Base-by-base conservation (phyloP, 2,113 vertebrate species). In the Burhinus oedicnemus region DNA sequence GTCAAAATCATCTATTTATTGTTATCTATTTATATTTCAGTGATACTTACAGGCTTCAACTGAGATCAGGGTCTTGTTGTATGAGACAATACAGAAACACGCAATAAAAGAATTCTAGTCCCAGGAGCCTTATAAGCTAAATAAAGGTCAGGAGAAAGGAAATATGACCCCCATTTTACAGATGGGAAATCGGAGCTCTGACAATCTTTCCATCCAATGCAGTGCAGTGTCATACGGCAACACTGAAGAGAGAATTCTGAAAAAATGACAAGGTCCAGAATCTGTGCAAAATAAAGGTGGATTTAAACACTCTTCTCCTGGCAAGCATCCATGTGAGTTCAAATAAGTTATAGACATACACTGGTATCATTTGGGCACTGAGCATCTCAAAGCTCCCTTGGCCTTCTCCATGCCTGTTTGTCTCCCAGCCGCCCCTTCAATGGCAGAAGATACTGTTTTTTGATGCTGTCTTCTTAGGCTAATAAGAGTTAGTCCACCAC, bases 1-100 rank as follows among this genome's bases (percentile, higher is more conserved):
- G 94, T 94, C 97, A 95, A 94, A 94, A 94, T 62, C n/a, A 44
- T 93, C 22, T 95, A 92, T 94, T 94, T 96, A 95, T 92, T 96
- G 65, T 91, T 90, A 94, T 96, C 82, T 90, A 66, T 89, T 77
- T 94, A 83, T 94, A 93, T 95, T 97, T 96, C 87, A 91, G 71
- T 30, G 84, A 72, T 93, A 68, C 84, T 89, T 89, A 74, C 32
- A 77, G 81, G 26, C 91, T 97, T 93, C 82, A 83, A 5, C 78
- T 66, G 83, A 88, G 78, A 91, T 87, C 58, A 40, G 84, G 44
- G 60, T 83, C 89, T 74, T 80, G 49, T 89, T 90, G 93, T 36
- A 80, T 0, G 1, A 95, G 71, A 91, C 75, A 87, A 87, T 85
- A 72, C 54, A 85, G 74, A 97, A 93, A 87, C 42, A 86, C 0